These are phyloP conservation scores for Dromius quadrimaculatus DNA, from an alignment of 2,888 invertebrate genomes.

Conservation along the genomic window DNA sequence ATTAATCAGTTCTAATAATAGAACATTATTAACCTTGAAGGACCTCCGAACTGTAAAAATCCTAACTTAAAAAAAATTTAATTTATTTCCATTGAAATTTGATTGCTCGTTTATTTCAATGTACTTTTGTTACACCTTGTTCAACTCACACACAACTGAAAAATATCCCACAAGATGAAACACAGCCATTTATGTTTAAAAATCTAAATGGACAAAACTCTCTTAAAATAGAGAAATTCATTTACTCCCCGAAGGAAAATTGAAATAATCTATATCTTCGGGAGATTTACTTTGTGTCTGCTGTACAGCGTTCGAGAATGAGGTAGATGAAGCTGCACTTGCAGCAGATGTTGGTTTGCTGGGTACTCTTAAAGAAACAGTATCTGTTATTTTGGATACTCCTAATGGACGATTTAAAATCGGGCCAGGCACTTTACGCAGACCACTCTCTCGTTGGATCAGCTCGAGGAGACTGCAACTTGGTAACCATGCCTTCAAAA, in stretches of 20 bases:
- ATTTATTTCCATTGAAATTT: no score
- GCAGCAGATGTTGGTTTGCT: conserved; percentile 33
- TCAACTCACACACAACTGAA: no score
- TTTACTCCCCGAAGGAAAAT: conserved; percentile 51
- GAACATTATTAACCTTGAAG: no score
- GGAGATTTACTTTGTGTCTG: conserved; percentile 55
- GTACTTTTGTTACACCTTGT: no score
- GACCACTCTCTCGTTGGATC: conserved; percentile 82
- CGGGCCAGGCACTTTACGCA: conserved; percentile 84
- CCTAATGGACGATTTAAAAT: conserved; percentile 65
- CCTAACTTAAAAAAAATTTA: no score
- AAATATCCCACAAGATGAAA: conserved; percentile 6
- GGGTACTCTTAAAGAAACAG: conserved; percentile 60
- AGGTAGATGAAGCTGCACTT: conserved; percentile 30
- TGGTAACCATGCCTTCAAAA: conserved; percentile 86
- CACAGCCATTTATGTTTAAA: conserved; percentile 45
- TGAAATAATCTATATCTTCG: conserved; percentile 59
- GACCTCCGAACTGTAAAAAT: no score
- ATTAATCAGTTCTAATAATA: no score
- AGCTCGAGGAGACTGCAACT: conserved; percentile 87
- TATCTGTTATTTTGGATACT: conserved; percentile 58
- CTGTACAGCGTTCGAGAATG: conserved; percentile 47
- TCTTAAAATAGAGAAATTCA: conserved; percentile 17
- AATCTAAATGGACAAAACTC: conserved; percentile 37
- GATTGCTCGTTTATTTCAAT: no score